Evolutionary conservation across 2,888 invertebrate species (phyloP).

Genomic region (Polietes domitor): DNA sequence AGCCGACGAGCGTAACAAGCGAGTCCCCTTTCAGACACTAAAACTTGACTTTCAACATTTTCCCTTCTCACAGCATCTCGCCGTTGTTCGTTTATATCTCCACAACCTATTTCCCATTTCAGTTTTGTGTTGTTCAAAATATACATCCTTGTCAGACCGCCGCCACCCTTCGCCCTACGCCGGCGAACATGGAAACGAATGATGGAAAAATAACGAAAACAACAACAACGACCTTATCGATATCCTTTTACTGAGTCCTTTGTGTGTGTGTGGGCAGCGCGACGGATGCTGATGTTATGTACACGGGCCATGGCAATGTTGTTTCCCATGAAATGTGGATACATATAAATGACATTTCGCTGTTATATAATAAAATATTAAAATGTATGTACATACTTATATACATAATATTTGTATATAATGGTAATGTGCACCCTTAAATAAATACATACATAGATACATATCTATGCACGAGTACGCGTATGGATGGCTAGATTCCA

Average conservation of each 20-base stretch:
- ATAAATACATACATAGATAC: neutral
- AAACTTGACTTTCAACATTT: conserved; percentile 3
- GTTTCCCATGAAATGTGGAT: neutral
- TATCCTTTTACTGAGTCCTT: neutral
- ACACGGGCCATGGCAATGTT: neutral
- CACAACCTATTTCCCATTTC: neutral
- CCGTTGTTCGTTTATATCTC: neutral
- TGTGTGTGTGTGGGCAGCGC: neutral
- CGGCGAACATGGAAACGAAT: neutral
- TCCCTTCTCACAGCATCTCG: neutral
- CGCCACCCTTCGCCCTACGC: too few relatives aligned
- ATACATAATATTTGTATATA: too few relatives aligned
- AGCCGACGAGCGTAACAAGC: neutral
- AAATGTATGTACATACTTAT: neutral
- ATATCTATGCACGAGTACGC: neutral
- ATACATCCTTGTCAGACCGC: too few relatives aligned
- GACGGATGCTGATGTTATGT: neutral
- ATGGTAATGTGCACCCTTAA: too few relatives aligned
- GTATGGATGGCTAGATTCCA: neutral
- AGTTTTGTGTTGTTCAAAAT: too few relatives aligned
- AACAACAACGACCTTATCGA: neutral
- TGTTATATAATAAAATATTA: conserved; percentile 14
- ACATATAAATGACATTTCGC: neutral
- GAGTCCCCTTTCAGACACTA: neutral
- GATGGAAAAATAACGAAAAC: neutral